Percentiles rank a stretch among this genome's conserved stretches.
Evolutionary conservation across 2,888 invertebrate genomes (phyloP).

Genomic region (Flexamia atlantica): DNA sequence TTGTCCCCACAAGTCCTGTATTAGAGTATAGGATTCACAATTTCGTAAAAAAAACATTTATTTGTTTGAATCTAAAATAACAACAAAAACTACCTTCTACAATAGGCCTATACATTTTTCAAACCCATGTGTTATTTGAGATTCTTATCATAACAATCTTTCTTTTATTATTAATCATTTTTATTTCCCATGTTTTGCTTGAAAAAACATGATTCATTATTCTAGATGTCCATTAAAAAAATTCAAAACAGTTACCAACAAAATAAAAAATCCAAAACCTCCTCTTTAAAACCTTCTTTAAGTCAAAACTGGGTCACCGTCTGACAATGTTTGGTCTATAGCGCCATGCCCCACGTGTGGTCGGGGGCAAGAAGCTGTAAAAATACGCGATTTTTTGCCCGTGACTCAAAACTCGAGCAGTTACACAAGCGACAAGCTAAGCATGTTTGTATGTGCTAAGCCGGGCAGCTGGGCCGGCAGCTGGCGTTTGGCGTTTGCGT

Average conservation of each 20-base stretch:
- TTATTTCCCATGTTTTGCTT: too few species aligned
- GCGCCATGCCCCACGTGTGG: neutral
- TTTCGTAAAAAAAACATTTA: too few species aligned
- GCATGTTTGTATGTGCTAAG: neutral
- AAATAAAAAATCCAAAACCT: neutral
- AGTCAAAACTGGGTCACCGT: neutral
- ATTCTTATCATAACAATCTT: too few species aligned
- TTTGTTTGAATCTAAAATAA: too few species aligned
- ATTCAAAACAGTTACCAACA: neutral
- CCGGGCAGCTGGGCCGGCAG: neutral
- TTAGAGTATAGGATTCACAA: too few species aligned
- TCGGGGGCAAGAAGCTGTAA: slow-evolving; percentile 11
- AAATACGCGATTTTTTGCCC: slow-evolving; percentile 9
- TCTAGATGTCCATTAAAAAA: neutral
- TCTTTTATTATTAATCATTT: too few species aligned
- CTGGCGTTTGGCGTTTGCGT: slow-evolving; percentile 29
- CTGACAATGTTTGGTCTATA: slow-evolving; percentile 9
- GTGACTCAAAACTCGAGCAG: neutral
- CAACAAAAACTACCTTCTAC: too few species aligned
- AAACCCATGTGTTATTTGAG: too few species aligned
- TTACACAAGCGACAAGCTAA: neutral
- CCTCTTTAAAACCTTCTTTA: neutral
- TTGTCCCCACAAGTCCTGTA: too few species aligned
- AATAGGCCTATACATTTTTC: too few species aligned
- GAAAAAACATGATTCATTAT: too few species aligned